These are phyloP conservation scores for Zosterops borbonicus DNA, from an alignment of 2,113 vertebrate species.

Conservation along the genomic window DNA sequence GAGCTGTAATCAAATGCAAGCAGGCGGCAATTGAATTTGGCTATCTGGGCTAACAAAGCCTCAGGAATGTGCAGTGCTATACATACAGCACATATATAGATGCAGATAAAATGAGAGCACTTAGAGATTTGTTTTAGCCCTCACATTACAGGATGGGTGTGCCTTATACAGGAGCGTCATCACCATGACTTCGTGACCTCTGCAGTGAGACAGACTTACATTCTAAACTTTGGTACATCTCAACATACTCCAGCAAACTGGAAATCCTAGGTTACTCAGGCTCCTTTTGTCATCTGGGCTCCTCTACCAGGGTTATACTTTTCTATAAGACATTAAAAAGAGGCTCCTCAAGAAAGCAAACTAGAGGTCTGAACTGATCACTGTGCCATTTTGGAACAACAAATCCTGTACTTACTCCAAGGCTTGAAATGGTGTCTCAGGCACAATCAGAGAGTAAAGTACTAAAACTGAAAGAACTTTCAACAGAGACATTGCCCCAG, in stretches of 20 bases:
- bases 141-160: neutral
- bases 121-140: neutral
- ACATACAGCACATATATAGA: neutral
- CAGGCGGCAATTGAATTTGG: neutral
- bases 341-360: neutral
- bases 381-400: neutral
- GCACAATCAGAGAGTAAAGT: constrained; percentile 31
- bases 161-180: neutral
- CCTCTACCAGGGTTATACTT: neutral
- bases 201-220: neutral
- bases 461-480: constrained; percentile 5
- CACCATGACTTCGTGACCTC: neutral
- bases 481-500: neutral
- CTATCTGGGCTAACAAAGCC: neutral
- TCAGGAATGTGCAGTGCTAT: neutral
- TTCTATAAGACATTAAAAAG: neutral
- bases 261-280: neutral
- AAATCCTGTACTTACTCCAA: neutral
- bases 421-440: neutral
- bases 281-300: neutral
- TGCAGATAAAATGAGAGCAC: neutral
- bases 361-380: neutral
- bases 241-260: neutral
- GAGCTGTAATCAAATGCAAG: neutral
- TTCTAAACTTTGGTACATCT: neutral